Evolutionary conservation across 1,140 invertebrate genomes (phyloP).

Genomic region (Manduca sexta): DNA sequence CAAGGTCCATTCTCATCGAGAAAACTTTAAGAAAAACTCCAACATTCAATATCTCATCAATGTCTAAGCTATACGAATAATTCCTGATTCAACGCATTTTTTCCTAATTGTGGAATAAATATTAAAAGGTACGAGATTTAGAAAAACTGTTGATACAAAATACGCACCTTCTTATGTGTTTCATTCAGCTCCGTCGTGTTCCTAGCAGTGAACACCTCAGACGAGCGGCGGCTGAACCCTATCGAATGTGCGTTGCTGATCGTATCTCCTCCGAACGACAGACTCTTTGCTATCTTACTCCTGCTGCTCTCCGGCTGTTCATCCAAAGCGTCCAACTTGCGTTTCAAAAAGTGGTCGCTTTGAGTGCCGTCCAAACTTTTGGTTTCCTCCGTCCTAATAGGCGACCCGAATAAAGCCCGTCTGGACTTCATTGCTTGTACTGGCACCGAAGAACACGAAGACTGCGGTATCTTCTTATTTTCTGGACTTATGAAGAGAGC

Average conservation of each 20-base stretch:
- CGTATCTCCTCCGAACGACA: constrained; percentile 74
- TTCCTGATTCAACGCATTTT: too few species aligned
- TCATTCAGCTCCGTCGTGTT: constrained; percentile 73
- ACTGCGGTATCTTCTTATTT: constrained; percentile 38
- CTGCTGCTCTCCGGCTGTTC: constrained; percentile 68
- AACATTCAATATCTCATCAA: too few species aligned
- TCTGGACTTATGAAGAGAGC: constrained; percentile 79
- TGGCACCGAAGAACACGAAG: constrained; percentile 52
- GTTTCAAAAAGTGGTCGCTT: constrained; percentile 54
- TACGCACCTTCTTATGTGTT: constrained; percentile 76
- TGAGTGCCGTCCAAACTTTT: constrained; percentile 52
- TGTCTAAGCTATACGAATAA: too few species aligned
- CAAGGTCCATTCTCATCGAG: too few species aligned
- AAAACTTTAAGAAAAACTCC: too few species aligned
- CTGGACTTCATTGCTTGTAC: constrained; percentile 70
- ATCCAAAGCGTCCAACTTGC: constrained; percentile 73
- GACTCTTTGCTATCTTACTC: constrained; percentile 74
- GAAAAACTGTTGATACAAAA: too few species aligned
- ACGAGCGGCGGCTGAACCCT: constrained; percentile 45
- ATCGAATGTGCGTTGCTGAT: constrained; percentile 26
- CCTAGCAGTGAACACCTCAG: constrained; percentile 42
- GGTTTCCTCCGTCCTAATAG: constrained; percentile 41
- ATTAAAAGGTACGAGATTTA: too few species aligned
- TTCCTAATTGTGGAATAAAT: too few species aligned
- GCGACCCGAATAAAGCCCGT: constrained; percentile 75